Conservation (phyloP, 2,113 vertebrate genomes). For the Phaethornis superciliosus region DNA sequence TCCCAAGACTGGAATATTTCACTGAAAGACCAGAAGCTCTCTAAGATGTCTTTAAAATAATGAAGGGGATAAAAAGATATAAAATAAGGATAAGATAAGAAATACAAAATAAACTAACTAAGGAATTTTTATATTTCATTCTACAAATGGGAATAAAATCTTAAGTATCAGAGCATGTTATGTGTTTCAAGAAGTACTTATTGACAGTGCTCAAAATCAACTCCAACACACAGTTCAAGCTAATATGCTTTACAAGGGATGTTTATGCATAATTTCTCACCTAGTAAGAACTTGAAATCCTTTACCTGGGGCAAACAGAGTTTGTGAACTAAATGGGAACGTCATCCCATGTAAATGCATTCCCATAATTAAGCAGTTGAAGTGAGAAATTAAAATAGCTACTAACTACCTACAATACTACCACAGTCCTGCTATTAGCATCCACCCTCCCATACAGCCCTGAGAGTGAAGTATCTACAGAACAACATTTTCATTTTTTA, state of each 20-base stretch:
- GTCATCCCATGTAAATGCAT: neutral
- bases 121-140: neutral
- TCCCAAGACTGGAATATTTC: constrained; percentile 50
- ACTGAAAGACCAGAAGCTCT: constrained; percentile 15
- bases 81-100: neutral
- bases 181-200: neutral
- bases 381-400: constrained; percentile 18
- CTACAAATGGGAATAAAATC: neutral
- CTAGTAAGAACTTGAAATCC: neutral
- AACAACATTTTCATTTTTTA: neutral
- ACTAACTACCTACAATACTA: neutral
- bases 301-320: neutral
- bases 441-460: neutral
- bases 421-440: neutral
- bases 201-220: neutral
- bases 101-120: neutral
- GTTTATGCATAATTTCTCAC: neutral
- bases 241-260: neutral
- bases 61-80: neutral
- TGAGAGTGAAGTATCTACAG: neutral
- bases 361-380: neutral
- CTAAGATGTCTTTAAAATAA: constrained; percentile 18
- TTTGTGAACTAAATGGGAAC: neutral
- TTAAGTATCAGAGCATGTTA: neutral
- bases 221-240: neutral